Percentiles rank a stretch among this genome's conserved stretches.
phyloP scores from a whole-genome alignment of 2,888 invertebrate genomes.

The Tiliacea aurago region DNA sequence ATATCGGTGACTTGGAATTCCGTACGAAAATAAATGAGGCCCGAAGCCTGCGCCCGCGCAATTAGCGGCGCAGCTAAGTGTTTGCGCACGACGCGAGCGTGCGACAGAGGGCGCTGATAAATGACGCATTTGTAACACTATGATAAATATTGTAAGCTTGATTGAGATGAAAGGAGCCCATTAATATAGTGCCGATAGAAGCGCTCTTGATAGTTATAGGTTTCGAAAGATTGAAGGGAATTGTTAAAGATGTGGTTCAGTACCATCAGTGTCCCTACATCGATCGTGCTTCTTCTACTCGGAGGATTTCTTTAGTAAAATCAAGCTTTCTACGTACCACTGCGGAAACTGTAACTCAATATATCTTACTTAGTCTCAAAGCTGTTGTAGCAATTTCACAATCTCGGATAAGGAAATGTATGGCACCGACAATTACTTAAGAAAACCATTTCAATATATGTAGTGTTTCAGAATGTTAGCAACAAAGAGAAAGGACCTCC shows the following conservation, averaged over 20 bases:
- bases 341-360: constrained; percentile 26
- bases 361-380: constrained; percentile 31
- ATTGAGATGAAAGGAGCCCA: constrained; percentile 57
- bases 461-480: constrained; percentile 34
- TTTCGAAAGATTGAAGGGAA: constrained; percentile 30
- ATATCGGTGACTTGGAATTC: constrained; percentile 63
- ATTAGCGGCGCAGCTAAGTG: constrained; percentile 67
- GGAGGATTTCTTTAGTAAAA: not conserved
- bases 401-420: constrained; percentile 54
- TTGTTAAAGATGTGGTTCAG: constrained; percentile 6
- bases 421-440: constrained; percentile 55
- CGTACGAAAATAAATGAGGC: constrained; percentile 64
- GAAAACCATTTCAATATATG: constrained; percentile 45
- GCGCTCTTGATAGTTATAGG: constrained; percentile 18
- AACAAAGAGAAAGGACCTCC: constrained; percentile 54
- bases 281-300: not conserved
- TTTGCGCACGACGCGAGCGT: constrained; percentile 64
- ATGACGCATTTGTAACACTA: constrained; percentile 57
- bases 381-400: constrained; percentile 49
- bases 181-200: constrained; percentile 58
- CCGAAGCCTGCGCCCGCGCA: constrained; percentile 59
- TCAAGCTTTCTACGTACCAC: not conserved
- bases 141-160: constrained; percentile 61
- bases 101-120: constrained; percentile 61
- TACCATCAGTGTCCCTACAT: not conserved